Percentiles rank a stretch among this genome's conserved stretches.
These are phyloP conservation scores for Loripinus fragilis DNA, from an alignment of 2,888 invertebrate species.

Conservation along the genomic window DNA sequence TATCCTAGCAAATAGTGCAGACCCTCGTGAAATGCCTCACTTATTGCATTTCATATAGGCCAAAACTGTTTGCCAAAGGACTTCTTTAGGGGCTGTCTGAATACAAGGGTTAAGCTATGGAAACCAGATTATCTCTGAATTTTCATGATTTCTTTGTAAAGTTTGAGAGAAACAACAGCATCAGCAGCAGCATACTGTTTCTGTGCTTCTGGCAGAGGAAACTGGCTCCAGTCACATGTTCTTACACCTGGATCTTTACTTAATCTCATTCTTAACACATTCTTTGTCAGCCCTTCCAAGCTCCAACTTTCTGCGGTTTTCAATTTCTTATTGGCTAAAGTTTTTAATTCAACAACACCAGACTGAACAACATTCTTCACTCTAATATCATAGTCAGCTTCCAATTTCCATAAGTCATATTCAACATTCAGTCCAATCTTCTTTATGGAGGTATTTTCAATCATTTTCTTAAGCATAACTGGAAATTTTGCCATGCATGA, in stretches of 20 bases:
- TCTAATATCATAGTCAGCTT: slow-evolving; percentile 70
- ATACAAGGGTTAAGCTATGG: too few relatives aligned
- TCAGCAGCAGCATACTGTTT: slow-evolving; percentile 74
- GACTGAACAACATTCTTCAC: slow-evolving; percentile 63
- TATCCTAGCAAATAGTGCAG: too few relatives aligned
- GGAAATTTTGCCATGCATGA: slow-evolving; percentile 71
- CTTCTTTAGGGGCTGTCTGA: too few relatives aligned
- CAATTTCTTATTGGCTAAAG: slow-evolving; percentile 69
- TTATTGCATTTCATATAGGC: too few relatives aligned
- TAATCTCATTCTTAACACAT: slow-evolving; percentile 67
- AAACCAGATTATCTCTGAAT: slow-evolving; percentile 3
- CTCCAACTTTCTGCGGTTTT: slow-evolving; percentile 74
- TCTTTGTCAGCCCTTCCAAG: slow-evolving; percentile 72
- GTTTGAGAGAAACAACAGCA: slow-evolving; percentile 66
- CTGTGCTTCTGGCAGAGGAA: slow-evolving; percentile 69
- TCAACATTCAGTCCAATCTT: slow-evolving; percentile 75
- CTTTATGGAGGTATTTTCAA: slow-evolving; percentile 62
- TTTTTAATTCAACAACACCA: slow-evolving; percentile 66
- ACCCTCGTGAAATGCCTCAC: too few relatives aligned
- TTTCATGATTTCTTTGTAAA: slow-evolving; percentile 53
- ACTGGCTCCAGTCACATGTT: slow-evolving; percentile 73
- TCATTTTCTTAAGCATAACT: slow-evolving; percentile 58
- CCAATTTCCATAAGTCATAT: slow-evolving; percentile 76
- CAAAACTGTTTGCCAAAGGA: too few relatives aligned
- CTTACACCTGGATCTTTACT: slow-evolving; percentile 68